phyloP scores from a whole-genome alignment of 2,888 invertebrate genomes.

The Lasioglossum morio region DNA sequence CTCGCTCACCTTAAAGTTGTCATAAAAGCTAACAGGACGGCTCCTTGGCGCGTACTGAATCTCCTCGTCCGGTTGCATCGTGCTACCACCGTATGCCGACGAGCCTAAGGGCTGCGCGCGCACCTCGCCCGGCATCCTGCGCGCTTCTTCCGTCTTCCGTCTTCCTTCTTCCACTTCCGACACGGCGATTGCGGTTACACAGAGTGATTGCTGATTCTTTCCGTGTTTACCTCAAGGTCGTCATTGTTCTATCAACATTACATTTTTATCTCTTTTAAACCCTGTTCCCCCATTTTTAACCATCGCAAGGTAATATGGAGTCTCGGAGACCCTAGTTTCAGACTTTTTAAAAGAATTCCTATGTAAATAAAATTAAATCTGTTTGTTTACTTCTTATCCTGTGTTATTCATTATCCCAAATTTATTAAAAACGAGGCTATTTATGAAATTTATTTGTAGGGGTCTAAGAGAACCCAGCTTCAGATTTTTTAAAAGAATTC shows the following conservation, averaged over 20 bases:
- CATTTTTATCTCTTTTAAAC: neutral
- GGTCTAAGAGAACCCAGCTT: too few species aligned
- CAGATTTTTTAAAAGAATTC: too few species aligned
- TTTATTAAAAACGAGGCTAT: too few species aligned
- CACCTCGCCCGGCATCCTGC: constrained; percentile 71
- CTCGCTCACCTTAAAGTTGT: constrained; percentile 82
- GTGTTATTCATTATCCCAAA: too few species aligned
- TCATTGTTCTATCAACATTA: neutral
- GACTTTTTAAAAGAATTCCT: too few species aligned
- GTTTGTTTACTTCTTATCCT: too few species aligned
- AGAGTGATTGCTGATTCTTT: constrained; percentile 9
- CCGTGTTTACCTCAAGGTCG: neutral
- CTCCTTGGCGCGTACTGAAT: constrained; percentile 81
- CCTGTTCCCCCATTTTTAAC: neutral
- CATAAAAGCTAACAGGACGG: constrained; percentile 85
- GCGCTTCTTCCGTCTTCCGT: constrained; percentile 54
- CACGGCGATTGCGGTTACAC: constrained; percentile 48
- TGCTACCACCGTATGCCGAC: constrained; percentile 44
- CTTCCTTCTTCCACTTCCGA: constrained; percentile 68
- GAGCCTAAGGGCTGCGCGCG: constrained; percentile 74
- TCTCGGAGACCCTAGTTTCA: too few species aligned
- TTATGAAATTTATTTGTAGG: too few species aligned
- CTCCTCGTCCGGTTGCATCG: constrained; percentile 78
- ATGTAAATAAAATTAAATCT: too few species aligned
- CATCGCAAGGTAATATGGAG: too few species aligned